Evolutionary conservation across 2,888 invertebrate genomes (phyloP), one percentile per base, ranked within the genome.

Genomic region (Linyphia triangularis): DNA sequence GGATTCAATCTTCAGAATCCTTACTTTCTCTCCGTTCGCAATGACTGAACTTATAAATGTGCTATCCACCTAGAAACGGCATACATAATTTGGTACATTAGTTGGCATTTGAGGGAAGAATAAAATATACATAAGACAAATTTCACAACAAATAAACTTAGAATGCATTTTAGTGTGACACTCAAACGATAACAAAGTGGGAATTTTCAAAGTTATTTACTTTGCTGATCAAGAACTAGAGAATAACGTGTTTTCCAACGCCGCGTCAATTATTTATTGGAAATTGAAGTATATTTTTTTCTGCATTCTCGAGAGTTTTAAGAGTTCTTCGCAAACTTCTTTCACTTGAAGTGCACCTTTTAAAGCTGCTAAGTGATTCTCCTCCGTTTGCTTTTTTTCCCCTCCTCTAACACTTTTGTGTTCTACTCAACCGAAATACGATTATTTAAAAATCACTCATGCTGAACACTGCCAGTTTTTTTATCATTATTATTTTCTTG

Each of bases 341-440:
- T 72, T 43, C 16, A 28, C 26, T 24, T 43, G 59, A 82, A 82
- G 72, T 63, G 72, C 40, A 81, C 61, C 61, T 72, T 82, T 70
- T 72, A 72, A 72, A 82, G 82, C 82, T 72, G 82, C 61, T 82
- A 82, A 82, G 82, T 82, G 82, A 82, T 82, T 82, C 57, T 19
- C 43, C 28, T 72, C n/a, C 24, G 37, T 61, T 61, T 61, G 77
- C 61, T 61, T 67, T 79, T 19, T 67, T 79, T 43, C 10, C 40
- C 43, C 13, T 33, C 13, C 9, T 19, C 24, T 22, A 51, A 19
- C 43, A 79, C 24, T 81, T 70, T 81, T 30, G 59, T 13, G 65
- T 26, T 57, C 24, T 37, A 13, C 37, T 81, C 30, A 57, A 59
- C 57, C 37, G 69, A 81, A 81, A 70, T 26, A 70, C 33, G 81